Base-by-base conservation (phyloP, 2,888 invertebrate genomes). In the Atethmia centrago region DNA sequence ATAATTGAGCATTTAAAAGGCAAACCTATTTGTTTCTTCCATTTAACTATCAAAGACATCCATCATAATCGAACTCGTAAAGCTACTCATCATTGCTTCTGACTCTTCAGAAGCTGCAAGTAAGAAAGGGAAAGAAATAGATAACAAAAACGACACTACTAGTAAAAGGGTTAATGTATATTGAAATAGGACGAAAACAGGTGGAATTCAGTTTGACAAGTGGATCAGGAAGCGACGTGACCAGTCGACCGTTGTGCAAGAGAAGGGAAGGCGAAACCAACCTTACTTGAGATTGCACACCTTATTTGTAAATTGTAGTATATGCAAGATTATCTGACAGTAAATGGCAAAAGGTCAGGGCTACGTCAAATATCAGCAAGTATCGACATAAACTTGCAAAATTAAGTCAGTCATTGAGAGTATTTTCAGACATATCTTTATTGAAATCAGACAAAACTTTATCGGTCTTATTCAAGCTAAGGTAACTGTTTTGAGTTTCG, bases 191-290 rank as follows among this genome's bases (percentile, higher is more conserved):
- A 77, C 53, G 62, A 76, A 82, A 71, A 68, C 63, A 66, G 71
- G 36, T 66, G 84, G 86, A 88, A 90, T 89, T 87, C 84, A 82
- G 90, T 87, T 71, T 74, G 85, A 88, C 88, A 74, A 79, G 88
- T 87, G 58, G 42, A 80, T 77, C 71, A 77, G 87, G 85, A 87
- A 86, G 72, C 64, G 36, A 67, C 61, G 42, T 47, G 69, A 76
- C 51, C 42, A 71, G 25, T 61, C 65, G 16, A 62, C 58, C 70
- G 36, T n/a, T 56, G 64, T 45, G 16, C 25, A 75, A 71, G 68
- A 79, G 72, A 73, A 78, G 58, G 68, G 70, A 47, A 67, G 49
- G 55, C 53, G 64, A 78, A 72, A 71, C 36, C 53, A 71, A 77
- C 58, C 31, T 73, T 62, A 49, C 49, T 53, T 36, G 25, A 61